Base-by-base conservation (phyloP, 1,140 invertebrate species). In the Drosophila eugracilis region DNA sequence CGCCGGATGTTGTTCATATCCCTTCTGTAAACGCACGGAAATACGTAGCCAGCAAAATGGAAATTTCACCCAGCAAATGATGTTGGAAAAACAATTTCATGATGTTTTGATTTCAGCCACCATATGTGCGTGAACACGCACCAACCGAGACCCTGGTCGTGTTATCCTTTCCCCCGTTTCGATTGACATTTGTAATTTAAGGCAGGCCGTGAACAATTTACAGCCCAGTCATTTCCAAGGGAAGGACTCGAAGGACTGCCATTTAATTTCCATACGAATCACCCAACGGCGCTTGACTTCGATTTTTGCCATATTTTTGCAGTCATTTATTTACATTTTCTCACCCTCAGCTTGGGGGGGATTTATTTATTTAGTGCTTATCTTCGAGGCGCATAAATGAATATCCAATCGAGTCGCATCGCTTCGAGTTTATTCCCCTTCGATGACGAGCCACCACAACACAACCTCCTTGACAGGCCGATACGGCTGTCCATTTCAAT, bases 1-100 rank as follows among this genome's bases (percentile, higher is more conserved):
- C 65, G 75, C 83, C 83, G 83, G 83, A 88, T 88, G 83, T 88
- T 88, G 83, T 83, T 89, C 78, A 88, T 88, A 88, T 88, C 83
- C 83, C 78, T 69, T 89, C 55, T 69, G 84, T 88, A 88, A 88
- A 88, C 75, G 84, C 72, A 78, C 84, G 83, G 84, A 88, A 88
- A 88, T 88, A 71, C 58, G 45, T 62, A 53, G 53, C 53, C 63
- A 54, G 59, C 58, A 67, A 86, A 81, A 78, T 75, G 81, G 69
- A 88, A 75, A 75, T 75, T 74, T 58, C 36, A 34, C 37, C 67
- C 12, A 52, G 19, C 60, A 66, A 86, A 86, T 86, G 45, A 81
- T 86, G 81, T 77, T 86, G 81, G 83, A 78, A 81, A 86, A 86
- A 81, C 81, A 86, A 81, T 86, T 88, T 81, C 77, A 88, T 86